phyloP scores from a whole-genome alignment of 1,140 invertebrate genomes.

The Leptopilina clavipes region DNA sequence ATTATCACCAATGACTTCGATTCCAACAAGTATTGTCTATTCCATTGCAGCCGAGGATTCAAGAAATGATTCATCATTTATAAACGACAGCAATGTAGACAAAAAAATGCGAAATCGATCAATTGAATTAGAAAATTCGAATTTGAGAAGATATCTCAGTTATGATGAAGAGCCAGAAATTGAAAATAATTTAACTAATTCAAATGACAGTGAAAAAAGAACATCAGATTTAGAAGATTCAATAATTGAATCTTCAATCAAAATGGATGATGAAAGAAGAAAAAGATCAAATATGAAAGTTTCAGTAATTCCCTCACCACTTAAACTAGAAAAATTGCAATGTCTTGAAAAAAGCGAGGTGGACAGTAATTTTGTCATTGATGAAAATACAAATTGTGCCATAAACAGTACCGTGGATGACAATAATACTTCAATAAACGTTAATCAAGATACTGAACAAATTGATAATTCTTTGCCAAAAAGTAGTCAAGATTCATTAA shows the following conservation, averaged over 20 bases:
- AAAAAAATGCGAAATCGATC: not conserved
- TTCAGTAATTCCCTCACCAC: too few species aligned
- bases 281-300: too few species aligned
- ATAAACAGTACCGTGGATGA: not conserved
- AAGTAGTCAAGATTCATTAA: not conserved
- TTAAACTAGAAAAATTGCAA: too few species aligned
- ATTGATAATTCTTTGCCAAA: not conserved
- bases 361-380: too few species aligned
- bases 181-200: not conserved
- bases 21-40: not conserved
- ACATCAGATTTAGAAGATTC: too few species aligned
- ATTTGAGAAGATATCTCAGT: not conserved
- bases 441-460: not conserved
- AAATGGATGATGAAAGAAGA: too few species aligned
- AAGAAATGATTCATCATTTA: not conserved
- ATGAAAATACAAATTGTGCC: too few species aligned
- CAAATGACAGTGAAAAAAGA: not conserved
- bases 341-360: too few species aligned
- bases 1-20: conserved; percentile 19
- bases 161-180: not conserved
- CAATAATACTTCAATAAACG: not conserved
- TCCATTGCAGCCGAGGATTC: not conserved
- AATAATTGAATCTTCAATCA: too few species aligned
- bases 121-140: not conserved
- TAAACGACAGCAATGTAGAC: not conserved